Evolutionary conservation across 2,113 vertebrate genomes (phyloP).

Genomic region (Neolamprologus sp.): DNA sequence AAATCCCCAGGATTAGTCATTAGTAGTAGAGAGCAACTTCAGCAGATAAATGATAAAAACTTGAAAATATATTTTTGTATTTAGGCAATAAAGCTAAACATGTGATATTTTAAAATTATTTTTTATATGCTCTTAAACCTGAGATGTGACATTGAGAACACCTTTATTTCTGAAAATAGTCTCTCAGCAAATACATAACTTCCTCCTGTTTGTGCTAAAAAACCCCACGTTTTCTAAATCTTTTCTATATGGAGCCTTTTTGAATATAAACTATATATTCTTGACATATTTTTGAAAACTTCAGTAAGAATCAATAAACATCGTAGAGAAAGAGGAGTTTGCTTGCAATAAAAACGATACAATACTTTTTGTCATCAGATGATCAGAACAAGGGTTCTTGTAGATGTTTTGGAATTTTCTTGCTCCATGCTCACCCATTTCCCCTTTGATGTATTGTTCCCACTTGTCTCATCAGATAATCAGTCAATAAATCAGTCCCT

Average conservation of each 20-base stretch:
- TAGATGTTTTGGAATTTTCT: fast-evolving
- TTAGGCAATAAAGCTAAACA: neutral
- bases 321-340: neutral
- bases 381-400: neutral
- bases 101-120: neutral
- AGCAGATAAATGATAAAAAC: neutral
- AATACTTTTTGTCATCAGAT: neutral
- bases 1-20: neutral
- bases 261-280: neutral
- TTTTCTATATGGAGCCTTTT: fast-evolving
- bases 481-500: neutral
- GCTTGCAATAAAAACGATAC: neutral
- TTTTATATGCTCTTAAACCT: neutral
- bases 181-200: neutral
- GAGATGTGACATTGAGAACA: neutral
- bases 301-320: neutral
- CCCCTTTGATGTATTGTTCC: fast-evolving
- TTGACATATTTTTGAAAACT: neutral
- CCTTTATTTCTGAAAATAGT: neutral
- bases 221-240: fast-evolving
- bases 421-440: neutral
- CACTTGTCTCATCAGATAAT: neutral
- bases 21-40: neutral
- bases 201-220: neutral
- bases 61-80: neutral